Evolutionary conservation across 2,888 invertebrate species (phyloP), one percentile per base, ranked within the genome.

Genomic region (Seira musarum): DNA sequence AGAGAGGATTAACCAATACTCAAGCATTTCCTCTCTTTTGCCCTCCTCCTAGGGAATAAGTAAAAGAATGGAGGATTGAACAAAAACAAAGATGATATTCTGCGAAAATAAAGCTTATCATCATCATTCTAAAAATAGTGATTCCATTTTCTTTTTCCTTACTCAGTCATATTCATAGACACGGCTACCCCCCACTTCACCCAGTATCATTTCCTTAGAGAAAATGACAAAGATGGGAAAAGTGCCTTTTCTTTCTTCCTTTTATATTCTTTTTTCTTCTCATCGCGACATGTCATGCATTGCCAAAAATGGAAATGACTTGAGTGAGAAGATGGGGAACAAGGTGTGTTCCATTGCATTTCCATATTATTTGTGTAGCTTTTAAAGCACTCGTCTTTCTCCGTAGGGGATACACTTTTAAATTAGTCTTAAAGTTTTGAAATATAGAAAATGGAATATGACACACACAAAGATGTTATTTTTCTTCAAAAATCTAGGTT

Each of bases 61-160:
- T 15, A n/a, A 22, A 35, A 64, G 30, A 53, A 57, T 15, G 30
- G 30, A 30, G 8, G 60, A 64, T 65, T 10, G 70, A 53, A 65
- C 70, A 70, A 30, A 60, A 70, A 77, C 65, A 77, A 77, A 77
- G 57, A 60, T 46, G 70, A 66, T 64, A 30, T 49, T 63, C 40
- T 61, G 3, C 15, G 17, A n/a, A 60, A 19, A 60, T 60, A 60
- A 60, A 13, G 60, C 60, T 21, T 6, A 21, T 21, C 60, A 60
- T 19, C 60, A 21, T 22, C 60, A 21, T 60, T 60, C 60, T 60
- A 21, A 60, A 60, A 60, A 13, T 22, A 21, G 22, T 60, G 60
- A 60, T 21, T 21, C 60, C 60, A 60, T 60, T 60, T 60, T 13
- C 60, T 60, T 21, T 17, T 13, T 53, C 17, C 53, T n/a, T 13